Percentiles rank a stretch among this genome's conserved stretches.
These are phyloP conservation scores for Scaptomyza graminum DNA, from an alignment of 1,140 invertebrate species.

Conservation along the genomic window DNA sequence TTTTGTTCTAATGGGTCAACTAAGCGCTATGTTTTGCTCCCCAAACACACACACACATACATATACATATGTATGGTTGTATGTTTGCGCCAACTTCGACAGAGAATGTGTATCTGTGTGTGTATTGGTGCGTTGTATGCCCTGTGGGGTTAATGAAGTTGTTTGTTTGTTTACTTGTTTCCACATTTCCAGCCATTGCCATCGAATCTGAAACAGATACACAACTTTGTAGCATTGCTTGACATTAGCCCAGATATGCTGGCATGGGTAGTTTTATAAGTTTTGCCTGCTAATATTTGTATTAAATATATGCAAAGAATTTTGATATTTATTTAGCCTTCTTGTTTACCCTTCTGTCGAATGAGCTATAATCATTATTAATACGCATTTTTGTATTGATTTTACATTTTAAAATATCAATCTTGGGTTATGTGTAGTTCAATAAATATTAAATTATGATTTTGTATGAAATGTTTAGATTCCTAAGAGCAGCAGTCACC, in stretches of 20 bases:
- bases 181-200: conserved; percentile 26
- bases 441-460: too few species aligned
- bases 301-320: background rate
- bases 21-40: conserved; percentile 56
- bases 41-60: conserved; percentile 40
- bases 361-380: too few species aligned
- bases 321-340: background rate
- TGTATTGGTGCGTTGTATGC: conserved; percentile 44
- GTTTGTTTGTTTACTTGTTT: conserved; percentile 74
- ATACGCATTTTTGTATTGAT: too few species aligned
- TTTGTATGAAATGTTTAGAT: too few species aligned
- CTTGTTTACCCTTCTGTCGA: too few species aligned
- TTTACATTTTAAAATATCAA: too few species aligned
- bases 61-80: conserved; percentile 6
- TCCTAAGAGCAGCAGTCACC: too few species aligned
- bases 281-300: background rate
- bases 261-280: background rate
- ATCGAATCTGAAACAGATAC: conserved; percentile 20
- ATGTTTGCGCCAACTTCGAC: conserved; percentile 7
- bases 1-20: conserved; percentile 71
- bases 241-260: conserved; percentile 2
- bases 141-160: conserved; percentile 78
- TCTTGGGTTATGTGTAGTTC: too few species aligned
- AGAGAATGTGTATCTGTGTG: conserved; percentile 28
- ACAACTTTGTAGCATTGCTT: background rate